Evolutionary conservation across 2,113 vertebrate species (phyloP).

Genomic region (Siniperca chuatsi): DNA sequence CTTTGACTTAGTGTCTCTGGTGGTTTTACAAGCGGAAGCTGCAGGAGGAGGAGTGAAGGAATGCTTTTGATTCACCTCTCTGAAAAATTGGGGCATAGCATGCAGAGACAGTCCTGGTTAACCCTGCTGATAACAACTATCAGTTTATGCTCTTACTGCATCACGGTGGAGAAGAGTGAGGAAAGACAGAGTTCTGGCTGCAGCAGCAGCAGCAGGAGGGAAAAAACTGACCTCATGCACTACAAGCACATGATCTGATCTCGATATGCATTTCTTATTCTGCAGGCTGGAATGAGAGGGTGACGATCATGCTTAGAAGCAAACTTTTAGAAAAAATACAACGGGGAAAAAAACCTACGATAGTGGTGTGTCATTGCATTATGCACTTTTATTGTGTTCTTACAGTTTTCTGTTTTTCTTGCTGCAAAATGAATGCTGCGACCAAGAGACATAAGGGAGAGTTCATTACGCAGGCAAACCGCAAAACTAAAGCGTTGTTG

Average conservation of each 20-base stretch:
- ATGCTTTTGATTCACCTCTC: slow-evolving; percentile 9
- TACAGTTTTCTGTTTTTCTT: not conserved
- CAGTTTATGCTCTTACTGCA: not conserved
- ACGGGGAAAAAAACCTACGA: not conserved
- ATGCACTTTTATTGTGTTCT: not conserved
- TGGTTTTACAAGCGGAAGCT: slow-evolving; percentile 1
- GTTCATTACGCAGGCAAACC: not conserved
- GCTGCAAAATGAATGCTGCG: not conserved
- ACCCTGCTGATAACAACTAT: not conserved
- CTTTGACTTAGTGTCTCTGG: not conserved
- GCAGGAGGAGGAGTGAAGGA: slow-evolving; percentile 9
- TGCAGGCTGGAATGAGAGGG: not conserved
- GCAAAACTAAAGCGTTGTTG: not conserved
- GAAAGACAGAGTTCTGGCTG: not conserved
- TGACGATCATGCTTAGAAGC: not conserved
- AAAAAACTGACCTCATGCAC: not conserved
- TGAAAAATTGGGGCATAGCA: not conserved
- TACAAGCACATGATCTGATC: not conserved
- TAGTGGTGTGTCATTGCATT: not conserved
- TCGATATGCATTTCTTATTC: not conserved
- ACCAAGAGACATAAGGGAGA: not conserved
- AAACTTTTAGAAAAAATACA: not conserved
- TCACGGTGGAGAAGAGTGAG: not conserved
- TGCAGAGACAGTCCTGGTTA: not conserved
- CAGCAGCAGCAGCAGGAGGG: not conserved